Conservation (phyloP, 2,797 vertebrate genomes). For the Nyctibius grandis region DNA sequence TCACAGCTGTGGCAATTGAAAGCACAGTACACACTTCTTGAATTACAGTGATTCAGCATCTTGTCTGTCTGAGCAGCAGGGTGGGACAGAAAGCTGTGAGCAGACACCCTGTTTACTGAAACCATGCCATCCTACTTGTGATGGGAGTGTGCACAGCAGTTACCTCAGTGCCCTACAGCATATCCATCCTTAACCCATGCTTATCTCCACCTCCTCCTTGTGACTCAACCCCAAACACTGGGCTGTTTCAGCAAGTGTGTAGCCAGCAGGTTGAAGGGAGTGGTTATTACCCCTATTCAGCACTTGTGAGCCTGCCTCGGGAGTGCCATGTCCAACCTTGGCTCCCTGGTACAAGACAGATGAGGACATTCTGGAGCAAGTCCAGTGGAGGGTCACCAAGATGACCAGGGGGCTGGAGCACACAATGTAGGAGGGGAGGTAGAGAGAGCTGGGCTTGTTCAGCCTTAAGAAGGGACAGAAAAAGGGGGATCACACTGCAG, state of each 20-base stretch:
- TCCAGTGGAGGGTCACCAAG: neutral
- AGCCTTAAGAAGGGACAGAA: accelerated
- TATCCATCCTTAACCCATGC: neutral
- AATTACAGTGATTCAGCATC: conserved; percentile 35
- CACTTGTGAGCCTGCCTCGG: neutral
- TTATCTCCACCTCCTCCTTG: neutral
- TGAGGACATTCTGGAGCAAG: accelerated
- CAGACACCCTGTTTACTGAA: conserved; percentile 1
- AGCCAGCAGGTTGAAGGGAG: neutral
- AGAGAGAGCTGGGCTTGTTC: neutral
- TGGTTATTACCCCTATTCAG: neutral
- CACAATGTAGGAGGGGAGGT: neutral
- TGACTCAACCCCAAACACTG: neutral
- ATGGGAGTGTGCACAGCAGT: neutral
- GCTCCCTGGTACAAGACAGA: neutral
- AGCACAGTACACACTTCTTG: neutral
- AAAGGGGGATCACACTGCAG: neutral
- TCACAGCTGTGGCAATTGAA: neutral
- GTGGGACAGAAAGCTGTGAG: neutral
- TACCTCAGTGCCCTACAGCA: conserved; percentile 8
- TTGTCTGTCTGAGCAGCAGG: neutral
- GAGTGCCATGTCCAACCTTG: neutral
- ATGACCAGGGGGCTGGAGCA: neutral
- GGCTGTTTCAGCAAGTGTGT: neutral
- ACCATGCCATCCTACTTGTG: neutral